Evolutionary conservation across 2,888 invertebrate genomes (phyloP).

Genomic region (Drosophila mayaguana): DNA sequence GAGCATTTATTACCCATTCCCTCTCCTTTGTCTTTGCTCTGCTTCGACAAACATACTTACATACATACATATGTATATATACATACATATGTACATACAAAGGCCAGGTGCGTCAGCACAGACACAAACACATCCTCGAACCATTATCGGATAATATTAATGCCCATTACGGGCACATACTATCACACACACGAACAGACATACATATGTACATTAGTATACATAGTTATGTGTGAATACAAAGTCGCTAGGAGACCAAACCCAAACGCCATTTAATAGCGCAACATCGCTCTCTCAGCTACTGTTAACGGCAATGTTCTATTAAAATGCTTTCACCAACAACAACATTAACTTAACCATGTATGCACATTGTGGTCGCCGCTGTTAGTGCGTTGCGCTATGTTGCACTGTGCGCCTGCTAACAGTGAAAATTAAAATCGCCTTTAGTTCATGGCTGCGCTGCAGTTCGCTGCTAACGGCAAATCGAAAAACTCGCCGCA

Average conservation of each 20-base stretch:
- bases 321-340: constrained; percentile 54
- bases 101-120: constrained; percentile 47
- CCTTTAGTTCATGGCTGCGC: constrained; percentile 21
- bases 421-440: constrained; percentile 39
- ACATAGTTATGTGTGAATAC: constrained; percentile 26
- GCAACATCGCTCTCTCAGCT: constrained; percentile 32
- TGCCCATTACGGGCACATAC: constrained; percentile 39
- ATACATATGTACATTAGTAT: constrained; percentile 3
- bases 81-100: neutral
- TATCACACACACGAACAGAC: neutral
- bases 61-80: neutral
- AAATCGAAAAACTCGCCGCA: constrained; percentile 23
- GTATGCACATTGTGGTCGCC: constrained; percentile 1
- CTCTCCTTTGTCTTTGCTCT: neutral
- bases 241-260: constrained; percentile 22
- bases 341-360: constrained; percentile 3
- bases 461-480: constrained; percentile 33
- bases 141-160: constrained; percentile 52
- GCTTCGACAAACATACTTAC: no score
- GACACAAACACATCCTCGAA: constrained; percentile 37
- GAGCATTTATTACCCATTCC: constrained; percentile 4
- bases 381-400: constrained; percentile 22
- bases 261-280: constrained; percentile 18
- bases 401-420: constrained; percentile 45
- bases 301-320: constrained; percentile 59